Percentiles rank a stretch among this genome's conserved stretches.
Evolutionary conservation across 2,888 invertebrate species (phyloP).

Genomic region (Polia nebulosa): DNA sequence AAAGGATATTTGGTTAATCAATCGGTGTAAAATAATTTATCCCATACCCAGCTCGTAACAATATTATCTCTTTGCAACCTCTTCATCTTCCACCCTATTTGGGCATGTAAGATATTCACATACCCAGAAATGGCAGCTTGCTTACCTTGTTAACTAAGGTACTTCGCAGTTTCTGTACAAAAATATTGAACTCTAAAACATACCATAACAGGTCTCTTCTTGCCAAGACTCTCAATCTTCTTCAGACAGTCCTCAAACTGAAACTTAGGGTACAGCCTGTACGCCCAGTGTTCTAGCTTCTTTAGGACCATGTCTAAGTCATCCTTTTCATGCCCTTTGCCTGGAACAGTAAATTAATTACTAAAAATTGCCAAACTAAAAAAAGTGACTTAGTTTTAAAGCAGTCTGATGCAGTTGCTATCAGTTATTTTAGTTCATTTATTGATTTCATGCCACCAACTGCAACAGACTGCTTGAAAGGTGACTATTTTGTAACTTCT

Average conservation of each 20-base stretch:
- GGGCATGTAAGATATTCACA: neutral
- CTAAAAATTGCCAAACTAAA: too few species aligned
- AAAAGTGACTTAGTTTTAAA: too few species aligned
- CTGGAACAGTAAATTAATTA: conserved; percentile 69
- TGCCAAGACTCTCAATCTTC: conserved; percentile 93
- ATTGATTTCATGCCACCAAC: too few species aligned
- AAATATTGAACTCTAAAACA: conserved; percentile 48
- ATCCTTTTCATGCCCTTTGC: conserved; percentile 95
- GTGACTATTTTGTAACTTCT: too few species aligned
- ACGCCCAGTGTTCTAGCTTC: conserved; percentile 97
- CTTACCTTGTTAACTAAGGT: neutral
- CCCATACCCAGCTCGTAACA: too few species aligned
- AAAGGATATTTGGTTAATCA: too few species aligned
- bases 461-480: too few species aligned
- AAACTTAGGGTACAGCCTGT: conserved; percentile 97
- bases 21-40: too few species aligned
- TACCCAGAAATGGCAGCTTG: neutral
- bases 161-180: neutral
- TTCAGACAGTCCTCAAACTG: conserved; percentile 97
- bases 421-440: too few species aligned
- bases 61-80: neutral
- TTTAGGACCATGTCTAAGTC: conserved; percentile 96
- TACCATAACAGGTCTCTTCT: conserved; percentile 95
- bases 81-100: neutral
- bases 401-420: too few species aligned